These are phyloP conservation scores for Motacilla tschutschensis DNA, from an alignment of 2,113 vertebrate genomes.

Conservation along the genomic window DNA sequence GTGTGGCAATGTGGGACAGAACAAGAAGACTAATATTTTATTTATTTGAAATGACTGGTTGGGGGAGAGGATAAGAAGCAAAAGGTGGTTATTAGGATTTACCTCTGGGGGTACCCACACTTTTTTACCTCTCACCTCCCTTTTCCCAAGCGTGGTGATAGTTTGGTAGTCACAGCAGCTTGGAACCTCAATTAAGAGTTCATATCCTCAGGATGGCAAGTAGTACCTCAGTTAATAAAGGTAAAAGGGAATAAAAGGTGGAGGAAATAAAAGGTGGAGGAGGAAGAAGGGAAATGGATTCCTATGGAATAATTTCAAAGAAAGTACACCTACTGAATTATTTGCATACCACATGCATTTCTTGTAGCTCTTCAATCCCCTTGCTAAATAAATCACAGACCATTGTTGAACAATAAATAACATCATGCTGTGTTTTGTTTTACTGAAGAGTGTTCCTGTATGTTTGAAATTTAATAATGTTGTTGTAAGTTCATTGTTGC, in stretches of 20 bases:
- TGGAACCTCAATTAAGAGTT: slow-evolving; percentile 9
- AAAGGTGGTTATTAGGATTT: background rate
- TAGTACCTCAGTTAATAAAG: background rate
- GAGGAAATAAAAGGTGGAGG: background rate
- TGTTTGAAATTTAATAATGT: background rate
- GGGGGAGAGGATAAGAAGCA: background rate
- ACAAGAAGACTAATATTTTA: background rate
- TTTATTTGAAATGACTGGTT: background rate
- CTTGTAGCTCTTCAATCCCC: background rate
- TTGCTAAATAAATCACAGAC: background rate
- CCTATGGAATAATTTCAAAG: background rate
- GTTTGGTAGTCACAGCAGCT: background rate
- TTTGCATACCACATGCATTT: background rate
- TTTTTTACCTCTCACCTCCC: background rate
- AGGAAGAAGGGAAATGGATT: background rate
- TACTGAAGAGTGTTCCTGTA: background rate
- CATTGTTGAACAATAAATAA: background rate
- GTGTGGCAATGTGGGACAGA: background rate
- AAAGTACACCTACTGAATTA: background rate
- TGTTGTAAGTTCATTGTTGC: background rate
- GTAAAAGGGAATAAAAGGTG: background rate
- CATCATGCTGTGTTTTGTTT: background rate
- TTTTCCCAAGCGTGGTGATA: background rate
- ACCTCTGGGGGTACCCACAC: background rate
- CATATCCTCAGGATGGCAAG: background rate